Conservation (phyloP, 2,888 invertebrate genomes). For the Schizaphis graminum region DNA sequence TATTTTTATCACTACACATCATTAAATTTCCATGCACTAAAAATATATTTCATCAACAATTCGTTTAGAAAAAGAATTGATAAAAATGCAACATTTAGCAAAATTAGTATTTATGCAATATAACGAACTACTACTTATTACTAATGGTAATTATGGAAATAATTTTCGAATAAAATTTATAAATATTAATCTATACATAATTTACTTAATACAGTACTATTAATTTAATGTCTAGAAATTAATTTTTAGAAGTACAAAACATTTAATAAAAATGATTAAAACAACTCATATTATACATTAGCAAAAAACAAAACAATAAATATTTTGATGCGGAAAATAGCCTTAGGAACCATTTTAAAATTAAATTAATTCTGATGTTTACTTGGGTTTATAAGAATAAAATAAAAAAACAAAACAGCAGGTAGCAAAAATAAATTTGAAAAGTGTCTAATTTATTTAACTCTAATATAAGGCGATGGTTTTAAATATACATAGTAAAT, state of each 20-base stretch:
- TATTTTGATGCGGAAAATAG: not conserved
- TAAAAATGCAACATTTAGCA: not conserved
- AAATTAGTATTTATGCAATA: not conserved
- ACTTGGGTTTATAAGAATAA: not conserved
- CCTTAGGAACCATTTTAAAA: slow-evolving; percentile 16
- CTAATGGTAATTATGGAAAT: not conserved
- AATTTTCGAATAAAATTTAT: not conserved
- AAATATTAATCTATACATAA: not conserved
- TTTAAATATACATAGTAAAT: not conserved
- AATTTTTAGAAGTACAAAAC: not conserved
- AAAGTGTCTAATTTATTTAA: slow-evolving; percentile 41
- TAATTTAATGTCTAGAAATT: not conserved
- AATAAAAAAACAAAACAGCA: not conserved
- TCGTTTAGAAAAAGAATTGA: not conserved
- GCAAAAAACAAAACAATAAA: not conserved
- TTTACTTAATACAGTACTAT: not conserved
- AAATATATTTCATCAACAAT: not conserved
- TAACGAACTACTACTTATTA: not conserved
- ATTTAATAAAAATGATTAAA: not conserved
- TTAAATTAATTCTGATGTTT: not conserved
- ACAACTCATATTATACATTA: not conserved
- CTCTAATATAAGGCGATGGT: not conserved
- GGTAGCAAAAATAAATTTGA: slow-evolving; percentile 23
- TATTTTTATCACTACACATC: not conserved
- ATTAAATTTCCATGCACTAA: not conserved